Conservation (phyloP, 2,888 invertebrate genomes). For the Candidula unifasciata region DNA sequence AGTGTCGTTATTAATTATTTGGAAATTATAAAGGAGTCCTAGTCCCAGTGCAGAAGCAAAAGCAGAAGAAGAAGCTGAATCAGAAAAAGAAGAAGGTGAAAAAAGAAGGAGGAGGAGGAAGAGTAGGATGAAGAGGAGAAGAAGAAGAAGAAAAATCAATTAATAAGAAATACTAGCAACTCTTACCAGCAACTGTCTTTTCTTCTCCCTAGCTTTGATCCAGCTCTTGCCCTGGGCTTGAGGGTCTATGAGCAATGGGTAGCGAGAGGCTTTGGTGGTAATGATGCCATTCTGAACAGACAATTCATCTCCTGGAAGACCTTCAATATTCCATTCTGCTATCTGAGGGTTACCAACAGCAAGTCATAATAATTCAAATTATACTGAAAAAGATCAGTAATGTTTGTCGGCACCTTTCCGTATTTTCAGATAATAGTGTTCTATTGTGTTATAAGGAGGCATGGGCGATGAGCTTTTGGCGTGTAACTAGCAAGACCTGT, state of each 20-base stretch:
- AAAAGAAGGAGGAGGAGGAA: no score
- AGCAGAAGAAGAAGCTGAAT: no score
- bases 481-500: no score
- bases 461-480: no score
- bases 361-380: no score
- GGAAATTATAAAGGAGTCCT: no score
- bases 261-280: constrained; percentile 75
- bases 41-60: neutral
- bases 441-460: no score
- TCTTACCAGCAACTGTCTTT: constrained; percentile 68
- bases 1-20: no score
- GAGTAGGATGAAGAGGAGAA: neutral
- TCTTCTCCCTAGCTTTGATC: constrained; percentile 75
- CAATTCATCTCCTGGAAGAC: constrained; percentile 77
- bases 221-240: constrained; percentile 78
- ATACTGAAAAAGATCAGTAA: no score
- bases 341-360: constrained; percentile 79
- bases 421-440: no score
- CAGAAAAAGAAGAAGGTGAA: neutral
- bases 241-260: constrained; percentile 78
- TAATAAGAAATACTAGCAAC: neutral
- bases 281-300: constrained; percentile 78
- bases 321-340: constrained; percentile 83
- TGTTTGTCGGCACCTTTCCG: no score
- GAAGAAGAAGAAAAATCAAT: neutral